phyloP scores from a whole-genome alignment of 2,113 vertebrate species.

The Dendropsophus ebraccatus region DNA sequence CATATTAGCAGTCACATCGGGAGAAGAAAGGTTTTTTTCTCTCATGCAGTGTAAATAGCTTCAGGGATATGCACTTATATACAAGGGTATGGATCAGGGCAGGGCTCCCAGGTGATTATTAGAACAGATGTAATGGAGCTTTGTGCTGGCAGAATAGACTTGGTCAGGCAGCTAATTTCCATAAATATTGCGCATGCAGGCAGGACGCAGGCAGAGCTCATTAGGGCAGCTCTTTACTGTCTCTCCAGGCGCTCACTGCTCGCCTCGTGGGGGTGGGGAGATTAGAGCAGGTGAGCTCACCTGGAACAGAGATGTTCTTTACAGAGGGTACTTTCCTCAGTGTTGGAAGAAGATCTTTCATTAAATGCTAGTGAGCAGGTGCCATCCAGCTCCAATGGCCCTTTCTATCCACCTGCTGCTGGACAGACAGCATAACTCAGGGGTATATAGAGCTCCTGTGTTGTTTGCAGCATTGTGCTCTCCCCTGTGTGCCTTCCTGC shows the following conservation, averaged over 20 bases:
- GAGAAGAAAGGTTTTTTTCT: background rate
- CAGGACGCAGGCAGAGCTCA: conserved; percentile 8
- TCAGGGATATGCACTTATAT: background rate
- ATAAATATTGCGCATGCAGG: conserved; percentile 48
- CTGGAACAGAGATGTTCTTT: background rate
- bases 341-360: background rate
- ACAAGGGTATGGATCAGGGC: background rate
- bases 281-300: background rate
- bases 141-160: conserved; percentile 7
- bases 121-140: background rate
- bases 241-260: background rate
- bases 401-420: background rate
- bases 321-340: background rate
- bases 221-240: background rate
- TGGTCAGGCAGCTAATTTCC: conserved; percentile 34
- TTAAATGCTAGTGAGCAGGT: background rate
- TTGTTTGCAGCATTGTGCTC: too few species aligned
- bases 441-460: background rate
- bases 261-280: background rate
- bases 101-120: background rate
- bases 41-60: background rate
- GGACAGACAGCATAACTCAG: background rate
- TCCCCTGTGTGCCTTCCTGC: background rate
- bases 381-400: background rate
- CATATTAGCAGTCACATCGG: background rate